Evolutionary conservation across 2,888 invertebrate species (phyloP), one percentile per base, ranked within the genome.

Genomic region (Acheta domesticus): DNA sequence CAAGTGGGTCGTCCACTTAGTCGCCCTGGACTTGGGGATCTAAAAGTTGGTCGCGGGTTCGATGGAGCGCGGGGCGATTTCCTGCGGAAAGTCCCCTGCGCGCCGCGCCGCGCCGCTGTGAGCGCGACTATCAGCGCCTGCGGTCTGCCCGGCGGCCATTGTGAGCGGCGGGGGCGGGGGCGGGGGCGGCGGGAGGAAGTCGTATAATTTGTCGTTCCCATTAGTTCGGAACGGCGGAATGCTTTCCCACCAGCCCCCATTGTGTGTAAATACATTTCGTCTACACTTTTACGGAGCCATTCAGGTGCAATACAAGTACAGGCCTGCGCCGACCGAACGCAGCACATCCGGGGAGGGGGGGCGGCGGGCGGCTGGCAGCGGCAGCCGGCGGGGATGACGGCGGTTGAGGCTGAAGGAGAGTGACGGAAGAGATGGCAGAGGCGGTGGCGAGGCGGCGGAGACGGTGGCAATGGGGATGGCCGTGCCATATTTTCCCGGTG

Each of bases 191-290:
- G 62, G 62, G 62, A 62, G 62, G 62, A 62, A 62, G 62, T 62
- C 62, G 62, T 62, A 62, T 62, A 62, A 62, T 62, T 62, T 62
- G 62, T 62, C 62, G 62, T 62, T 62, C 62, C 62, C 62, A 62
- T 62, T 62, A 62, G 62, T 62, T 62, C 62, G 62, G 62, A 62
- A 62, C 62, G 62, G 62, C 62, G 62, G 16, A 62, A 62, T 62
- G 62, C 62, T 62, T 62, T 62, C 62, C 62, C 62, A 62, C 62
- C 62, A n/a, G n/a, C 62, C 62, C 62, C 62, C n/a, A 62, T 62
- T 62, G 62, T 62, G 62, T 62, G 62, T 62, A 62, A 62, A 62
- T 62, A 62, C 62, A 62, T 62, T 62, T 62, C 62, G 62, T 62
- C 62, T 62, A 62, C 62, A 62, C 62, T 62, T 62, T 62, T 62